These are phyloP conservation scores for Drosophila subpulchrella DNA, from an alignment of 1,140 invertebrate species.

Conservation along the genomic window DNA sequence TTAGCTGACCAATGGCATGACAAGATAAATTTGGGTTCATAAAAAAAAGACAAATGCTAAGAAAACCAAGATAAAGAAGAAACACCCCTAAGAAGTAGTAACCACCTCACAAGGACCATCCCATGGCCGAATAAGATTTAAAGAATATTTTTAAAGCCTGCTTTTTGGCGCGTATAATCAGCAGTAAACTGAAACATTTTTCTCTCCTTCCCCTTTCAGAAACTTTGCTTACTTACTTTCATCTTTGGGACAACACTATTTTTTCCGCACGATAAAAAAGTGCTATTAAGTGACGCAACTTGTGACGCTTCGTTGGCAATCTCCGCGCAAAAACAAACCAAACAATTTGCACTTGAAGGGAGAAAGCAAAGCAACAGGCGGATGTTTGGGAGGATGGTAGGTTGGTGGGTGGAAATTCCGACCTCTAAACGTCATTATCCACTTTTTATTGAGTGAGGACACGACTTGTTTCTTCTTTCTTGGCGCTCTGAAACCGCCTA, in stretches of 20 bases:
- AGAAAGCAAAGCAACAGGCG: slow-evolving; percentile 54
- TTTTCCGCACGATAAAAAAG: not conserved
- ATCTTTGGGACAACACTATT: not conserved
- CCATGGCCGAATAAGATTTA: slow-evolving; percentile 12
- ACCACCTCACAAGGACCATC: slow-evolving; percentile 24
- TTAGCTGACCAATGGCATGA: slow-evolving; percentile 33
- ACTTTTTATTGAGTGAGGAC: slow-evolving; percentile 4
- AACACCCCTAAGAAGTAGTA: slow-evolving; percentile 25
- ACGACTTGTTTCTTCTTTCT: not conserved
- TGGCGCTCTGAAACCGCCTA: slow-evolving; percentile 14
- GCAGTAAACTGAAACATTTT: not conserved
- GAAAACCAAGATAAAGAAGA: slow-evolving; percentile 3
- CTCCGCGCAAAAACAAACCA: slow-evolving; percentile 22
- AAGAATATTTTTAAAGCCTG: not conserved
- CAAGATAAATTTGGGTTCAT: slow-evolving; percentile 19
- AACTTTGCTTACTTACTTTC: not conserved
- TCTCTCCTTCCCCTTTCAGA: not conserved
- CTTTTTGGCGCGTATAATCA: slow-evolving; percentile 11
- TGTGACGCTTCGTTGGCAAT: slow-evolving; percentile 21
- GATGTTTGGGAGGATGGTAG: not conserved
- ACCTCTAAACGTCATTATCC: slow-evolving; percentile 40
- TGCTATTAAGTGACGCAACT: slow-evolving; percentile 19
- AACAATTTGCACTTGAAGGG: slow-evolving; percentile 34
- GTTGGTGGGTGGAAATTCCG: slow-evolving; percentile 2
- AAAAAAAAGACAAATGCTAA: slow-evolving; percentile 8